Evolutionary conservation across 2,888 invertebrate species (phyloP).

Genomic region (Philaethria dido): DNA sequence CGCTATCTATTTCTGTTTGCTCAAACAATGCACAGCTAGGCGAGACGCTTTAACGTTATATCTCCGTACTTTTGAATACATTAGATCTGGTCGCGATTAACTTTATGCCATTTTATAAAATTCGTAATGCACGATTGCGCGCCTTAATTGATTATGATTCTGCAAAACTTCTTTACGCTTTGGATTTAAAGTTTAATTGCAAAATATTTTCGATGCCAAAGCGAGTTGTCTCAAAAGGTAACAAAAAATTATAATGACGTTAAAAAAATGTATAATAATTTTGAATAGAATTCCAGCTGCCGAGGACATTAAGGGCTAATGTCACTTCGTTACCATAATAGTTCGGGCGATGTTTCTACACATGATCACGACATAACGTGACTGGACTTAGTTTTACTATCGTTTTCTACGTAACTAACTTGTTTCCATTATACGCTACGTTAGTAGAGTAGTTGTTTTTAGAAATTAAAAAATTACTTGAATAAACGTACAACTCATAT

Average conservation of each 20-base stretch:
- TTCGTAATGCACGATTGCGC: conserved; percentile 13
- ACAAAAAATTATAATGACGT: conserved; percentile 6
- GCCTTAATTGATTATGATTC: neutral
- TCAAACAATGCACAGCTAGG: conserved; percentile 1
- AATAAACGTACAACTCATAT: neutral
- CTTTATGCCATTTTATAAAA: conserved; percentile 4
- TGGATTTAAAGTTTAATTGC: neutral
- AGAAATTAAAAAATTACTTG: neutral
- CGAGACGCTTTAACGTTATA: neutral
- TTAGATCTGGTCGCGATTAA: neutral
- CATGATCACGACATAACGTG: conserved; percentile 51
- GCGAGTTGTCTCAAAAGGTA: neutral
- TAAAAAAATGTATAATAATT: conserved; percentile 7
- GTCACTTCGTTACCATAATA: conserved; percentile 33
- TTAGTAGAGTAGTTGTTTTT: too few species aligned
- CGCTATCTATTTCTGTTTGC: conserved; percentile 33
- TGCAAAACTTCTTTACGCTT: neutral
- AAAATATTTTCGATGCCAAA: neutral
- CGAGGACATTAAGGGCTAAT: conserved; percentile 16
- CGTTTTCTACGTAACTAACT: conserved; percentile 30
- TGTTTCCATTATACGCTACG: conserved; percentile 33
- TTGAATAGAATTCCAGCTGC: conserved; percentile 14
- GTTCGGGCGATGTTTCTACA: conserved; percentile 34
- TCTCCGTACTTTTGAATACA: conserved; percentile 1
- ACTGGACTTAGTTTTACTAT: conserved; percentile 47